Evolutionary conservation across 2,797 vertebrate species (phyloP), one percentile per base, ranked within the genome.

Genomic region (Sebastes reedi): DNA sequence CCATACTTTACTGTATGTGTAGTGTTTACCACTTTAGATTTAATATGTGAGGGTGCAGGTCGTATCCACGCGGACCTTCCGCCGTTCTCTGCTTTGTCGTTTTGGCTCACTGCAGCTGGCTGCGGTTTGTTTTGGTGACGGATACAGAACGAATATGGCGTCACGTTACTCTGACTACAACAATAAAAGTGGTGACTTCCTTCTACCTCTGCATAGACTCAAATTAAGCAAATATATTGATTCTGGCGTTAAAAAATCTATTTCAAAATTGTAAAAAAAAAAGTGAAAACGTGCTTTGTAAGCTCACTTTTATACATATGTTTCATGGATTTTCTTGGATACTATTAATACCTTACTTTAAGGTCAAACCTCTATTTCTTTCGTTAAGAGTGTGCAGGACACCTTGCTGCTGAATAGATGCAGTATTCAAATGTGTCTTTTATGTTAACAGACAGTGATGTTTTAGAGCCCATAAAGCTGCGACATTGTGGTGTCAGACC

Each of bases 401-500:
- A 52, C 50, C n/a, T 69, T 60, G 29, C 58, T 39, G 60, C 70
- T 46, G 14, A 36, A 32, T 46, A 66, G 4, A 54, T 65, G 32
- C 50, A 16, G 20, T 54, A 14, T 29, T 56, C 4, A 3, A 34
- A 30, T 34, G 13, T 65, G 24, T 65, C 20, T 67, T 72, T 72
- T 29, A 59, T 30, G 8, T 42, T 11, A 75, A 61, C 22, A 13
- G 66, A 42, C 61, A 64, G 27, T 6, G 30, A 62, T 50, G 42
- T 50, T 69, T 65, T 58, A 59, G 32, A 83, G 74, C 34, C 66
- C 72, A 46, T 75, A 77, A 76, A 83, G 25, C 22, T 46, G 12
- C 3, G 27, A 20, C 55, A 42, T 20, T 50, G 50, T 68, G n/a
- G 30, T 39, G 67, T 76, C 36, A 52, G 58, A 72, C 68, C 71